Evolutionary conservation across 2,888 invertebrate genomes (phyloP).

Genomic region (Pachymerium ferrugineum): DNA sequence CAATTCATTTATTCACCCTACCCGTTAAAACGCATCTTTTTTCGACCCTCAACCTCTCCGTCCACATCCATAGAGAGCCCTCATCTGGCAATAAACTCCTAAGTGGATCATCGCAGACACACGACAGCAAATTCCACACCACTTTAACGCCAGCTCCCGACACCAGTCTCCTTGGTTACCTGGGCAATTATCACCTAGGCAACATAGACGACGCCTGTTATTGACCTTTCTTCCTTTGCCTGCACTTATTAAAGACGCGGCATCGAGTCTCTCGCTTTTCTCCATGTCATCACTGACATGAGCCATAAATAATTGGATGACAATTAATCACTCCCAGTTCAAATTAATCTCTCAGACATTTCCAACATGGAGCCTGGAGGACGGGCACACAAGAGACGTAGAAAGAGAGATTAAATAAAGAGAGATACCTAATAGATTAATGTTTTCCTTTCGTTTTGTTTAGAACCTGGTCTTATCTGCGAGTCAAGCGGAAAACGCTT

Average conservation of each 20-base stretch:
- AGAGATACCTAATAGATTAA: no score
- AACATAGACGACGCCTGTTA: conserved; percentile 10
- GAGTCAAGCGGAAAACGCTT: no score
- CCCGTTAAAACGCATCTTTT: no score
- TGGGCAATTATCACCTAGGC: conserved; percentile 24
- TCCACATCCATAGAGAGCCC: conserved; percentile 7
- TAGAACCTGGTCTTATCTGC: no score
- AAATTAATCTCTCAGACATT: neutral
- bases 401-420: no score
- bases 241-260: conserved; percentile 4
- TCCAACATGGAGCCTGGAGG: neutral
- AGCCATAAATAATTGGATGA: neutral
- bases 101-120: conserved; percentile 17
- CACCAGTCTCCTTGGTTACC: conserved; percentile 25
- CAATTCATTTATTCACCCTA: no score
- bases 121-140: conserved; percentile 16
- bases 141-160: conserved; percentile 16
- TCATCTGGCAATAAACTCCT: conserved; percentile 17
- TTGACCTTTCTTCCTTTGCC: conserved; percentile 17
- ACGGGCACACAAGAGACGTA: neutral
- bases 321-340: neutral
- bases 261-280: no score
- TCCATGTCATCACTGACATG: neutral
- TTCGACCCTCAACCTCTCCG: no score
- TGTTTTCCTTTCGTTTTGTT: neutral